A percentile compares a stretch with the other conserved stretches of the same genome.
Conservation (phyloP, 1,140 invertebrate genomes). For the Rhyzopertha dominica region DNA sequence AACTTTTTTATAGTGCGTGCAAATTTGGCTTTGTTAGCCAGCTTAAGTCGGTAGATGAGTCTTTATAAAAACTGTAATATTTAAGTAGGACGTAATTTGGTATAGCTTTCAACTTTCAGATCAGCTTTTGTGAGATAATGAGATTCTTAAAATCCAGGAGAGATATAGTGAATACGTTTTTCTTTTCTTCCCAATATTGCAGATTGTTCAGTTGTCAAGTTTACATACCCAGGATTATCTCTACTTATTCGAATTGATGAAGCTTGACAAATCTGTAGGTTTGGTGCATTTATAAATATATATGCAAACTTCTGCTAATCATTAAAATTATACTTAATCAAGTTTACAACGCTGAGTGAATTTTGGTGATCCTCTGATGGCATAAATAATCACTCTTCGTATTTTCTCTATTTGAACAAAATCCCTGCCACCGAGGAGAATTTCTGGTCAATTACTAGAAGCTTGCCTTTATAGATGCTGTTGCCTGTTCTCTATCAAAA, state of each 20-base stretch:
- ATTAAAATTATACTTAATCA: constrained; percentile 4
- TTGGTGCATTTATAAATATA: constrained; percentile 6
- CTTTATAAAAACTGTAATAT: too few relatives aligned
- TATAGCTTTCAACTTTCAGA: too few relatives aligned
- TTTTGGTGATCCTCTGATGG: constrained; percentile 4
- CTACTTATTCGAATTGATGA: constrained; percentile 9
- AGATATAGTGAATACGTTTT: constrained; percentile 6
- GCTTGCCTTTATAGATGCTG: too few relatives aligned
- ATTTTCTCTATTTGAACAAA: constrained; percentile 6
- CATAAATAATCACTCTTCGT: constrained; percentile 5
- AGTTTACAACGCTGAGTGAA: constrained; percentile 3
- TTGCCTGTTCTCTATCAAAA: too few relatives aligned
- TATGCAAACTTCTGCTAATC: constrained; percentile 6
- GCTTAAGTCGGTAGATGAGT: too few relatives aligned
- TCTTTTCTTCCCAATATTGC: not conserved
- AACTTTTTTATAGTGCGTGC: too few relatives aligned
- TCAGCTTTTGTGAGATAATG: too few relatives aligned
- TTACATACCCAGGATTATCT: constrained; percentile 2
- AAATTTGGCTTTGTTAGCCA: too few relatives aligned
- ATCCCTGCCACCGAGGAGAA: too few relatives aligned
- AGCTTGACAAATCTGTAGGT: constrained; percentile 7
- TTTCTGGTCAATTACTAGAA: too few relatives aligned
- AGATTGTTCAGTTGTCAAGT: constrained; percentile 1
- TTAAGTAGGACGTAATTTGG: too few relatives aligned
- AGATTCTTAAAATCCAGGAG: constrained; percentile 5